phyloP scores from a whole-genome alignment of 1,140 invertebrate genomes.

The Atta cephalotes region DNA sequence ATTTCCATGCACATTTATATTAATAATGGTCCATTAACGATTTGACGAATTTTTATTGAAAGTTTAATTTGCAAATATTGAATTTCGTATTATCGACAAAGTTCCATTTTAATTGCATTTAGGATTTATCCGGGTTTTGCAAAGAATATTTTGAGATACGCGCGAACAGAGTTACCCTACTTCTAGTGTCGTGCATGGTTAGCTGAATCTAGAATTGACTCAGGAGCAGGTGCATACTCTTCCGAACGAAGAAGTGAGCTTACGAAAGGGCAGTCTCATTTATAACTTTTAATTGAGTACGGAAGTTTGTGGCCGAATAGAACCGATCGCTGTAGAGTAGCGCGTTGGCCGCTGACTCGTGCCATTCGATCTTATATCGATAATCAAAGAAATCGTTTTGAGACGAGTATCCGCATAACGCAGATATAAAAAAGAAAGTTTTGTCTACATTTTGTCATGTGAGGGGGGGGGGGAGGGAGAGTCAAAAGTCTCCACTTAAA shows the following conservation, averaged over 20 bases:
- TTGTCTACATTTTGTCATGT: not conserved
- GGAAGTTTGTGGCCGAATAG: conserved; percentile 68
- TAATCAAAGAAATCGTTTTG: conserved; percentile 65
- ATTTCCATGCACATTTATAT: not conserved
- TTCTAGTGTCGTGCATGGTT: conserved; percentile 56
- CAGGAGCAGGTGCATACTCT: conserved; percentile 49
- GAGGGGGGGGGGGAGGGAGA: not conserved
- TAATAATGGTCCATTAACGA: not conserved
- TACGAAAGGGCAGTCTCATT: conserved; percentile 72
- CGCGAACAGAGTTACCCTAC: conserved; percentile 50
- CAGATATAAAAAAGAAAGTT: conserved; percentile 38
- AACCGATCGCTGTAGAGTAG: conserved; percentile 42
- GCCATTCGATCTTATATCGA: conserved; percentile 45
- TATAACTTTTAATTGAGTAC: conserved; percentile 79
- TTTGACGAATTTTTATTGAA: not conserved
- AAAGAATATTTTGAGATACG: not conserved
- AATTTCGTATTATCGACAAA: conserved; percentile 9
- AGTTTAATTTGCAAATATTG: not conserved
- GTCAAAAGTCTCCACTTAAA: not conserved
- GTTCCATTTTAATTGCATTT: conserved; percentile 30
- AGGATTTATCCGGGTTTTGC: conserved; percentile 5
- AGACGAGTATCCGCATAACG: conserved; percentile 11
- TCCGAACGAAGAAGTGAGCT: conserved; percentile 64
- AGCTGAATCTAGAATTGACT: conserved; percentile 26
- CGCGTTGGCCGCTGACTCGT: conserved; percentile 33